Base-by-base conservation (phyloP, 2,888 invertebrate species). In the Andrena hattorfiana region DNA sequence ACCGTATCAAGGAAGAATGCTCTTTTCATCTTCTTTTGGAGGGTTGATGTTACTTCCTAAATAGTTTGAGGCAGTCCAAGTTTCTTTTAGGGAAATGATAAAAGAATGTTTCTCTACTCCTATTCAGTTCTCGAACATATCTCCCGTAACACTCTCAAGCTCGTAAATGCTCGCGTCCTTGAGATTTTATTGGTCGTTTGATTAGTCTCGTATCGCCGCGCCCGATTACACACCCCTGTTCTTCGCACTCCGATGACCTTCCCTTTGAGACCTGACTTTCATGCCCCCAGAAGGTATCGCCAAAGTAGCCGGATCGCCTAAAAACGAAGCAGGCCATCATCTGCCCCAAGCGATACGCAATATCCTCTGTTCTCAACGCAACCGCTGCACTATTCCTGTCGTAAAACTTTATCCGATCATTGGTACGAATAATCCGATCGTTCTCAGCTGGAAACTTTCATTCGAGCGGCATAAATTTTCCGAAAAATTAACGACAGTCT, bases 191-290 rank as follows among this genome's bases (percentile, higher is more conserved):
- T 51, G 75, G 74, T 79, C 79, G 73, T 87, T 86, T 89, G 91
- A 91, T 91, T 91, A 91, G 89, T 89, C 87, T 78, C 80, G 75
- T 79, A 82, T 70, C 70, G 89, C 88, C 92, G 91, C 92, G 75
- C 91, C 89, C 91, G 88, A 88, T 91, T 90, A 84, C 89, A 81
- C 90, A 84, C 87, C 87, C 87, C 74, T 80, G 71, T 70, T 63
- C 75, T 79, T 64, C 70, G 67, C 60, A 56, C 76, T 72, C 35
- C 28, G 56, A 7, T 30, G 56, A 72, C 62, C 63, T 77, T 26
- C 62, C 26, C 16, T 13, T n/a, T 20, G 13, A 49, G 35, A 62
- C 64, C 32, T 8, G 48, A 30, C 68, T 66, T 20, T 51, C 69
- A 16, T 63, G 49, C 35, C 7, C 16, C 62, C 42, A 68, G 49